Evolutionary conservation across 1,140 invertebrate species (phyloP).

Genomic region (Charaxes varanes): DNA sequence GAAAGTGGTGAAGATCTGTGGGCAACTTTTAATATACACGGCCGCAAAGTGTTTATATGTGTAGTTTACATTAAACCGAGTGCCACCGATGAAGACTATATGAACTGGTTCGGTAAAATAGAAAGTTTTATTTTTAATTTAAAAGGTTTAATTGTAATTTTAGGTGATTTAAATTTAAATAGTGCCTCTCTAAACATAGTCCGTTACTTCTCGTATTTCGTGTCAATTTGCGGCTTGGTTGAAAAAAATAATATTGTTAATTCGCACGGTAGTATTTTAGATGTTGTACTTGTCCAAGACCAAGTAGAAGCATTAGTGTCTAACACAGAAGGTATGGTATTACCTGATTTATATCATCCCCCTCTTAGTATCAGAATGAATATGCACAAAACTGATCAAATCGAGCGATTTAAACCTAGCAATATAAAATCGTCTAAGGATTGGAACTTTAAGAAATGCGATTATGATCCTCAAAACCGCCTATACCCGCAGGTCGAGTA

Average conservation of each 20-base stretch:
- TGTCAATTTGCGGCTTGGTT: background rate
- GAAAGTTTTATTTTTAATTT: slow-evolving; percentile 12
- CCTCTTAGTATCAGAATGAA: background rate
- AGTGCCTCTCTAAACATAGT: background rate
- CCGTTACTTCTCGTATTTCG: slow-evolving; percentile 5
- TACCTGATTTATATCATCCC: slow-evolving; percentile 5
- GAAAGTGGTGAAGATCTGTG: slow-evolving; percentile 18
- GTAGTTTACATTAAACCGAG: slow-evolving; percentile 21
- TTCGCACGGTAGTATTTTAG: slow-evolving; percentile 1
- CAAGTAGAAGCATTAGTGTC: background rate
- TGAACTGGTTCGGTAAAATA: slow-evolving; percentile 13
- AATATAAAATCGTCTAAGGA: no score
- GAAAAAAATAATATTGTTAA: slow-evolving; percentile 1
- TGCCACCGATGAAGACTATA: slow-evolving; percentile 11
- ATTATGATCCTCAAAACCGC: no score
- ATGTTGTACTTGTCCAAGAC: slow-evolving; percentile 5
- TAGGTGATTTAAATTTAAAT: no score
- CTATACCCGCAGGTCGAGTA: no score
- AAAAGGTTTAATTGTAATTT: no score
- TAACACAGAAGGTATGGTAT: background rate
- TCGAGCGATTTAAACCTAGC: no score
- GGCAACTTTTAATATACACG: slow-evolving; percentile 2
- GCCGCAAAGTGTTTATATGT: slow-evolving; percentile 8
- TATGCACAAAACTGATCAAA: no score
- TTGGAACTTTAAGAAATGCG: no score